A percentile compares a stretch with the other conserved stretches of the same genome.
Evolutionary conservation across 23 tunicate genomes (phyloP).

Genomic region (Trididemnum miniatum): DNA sequence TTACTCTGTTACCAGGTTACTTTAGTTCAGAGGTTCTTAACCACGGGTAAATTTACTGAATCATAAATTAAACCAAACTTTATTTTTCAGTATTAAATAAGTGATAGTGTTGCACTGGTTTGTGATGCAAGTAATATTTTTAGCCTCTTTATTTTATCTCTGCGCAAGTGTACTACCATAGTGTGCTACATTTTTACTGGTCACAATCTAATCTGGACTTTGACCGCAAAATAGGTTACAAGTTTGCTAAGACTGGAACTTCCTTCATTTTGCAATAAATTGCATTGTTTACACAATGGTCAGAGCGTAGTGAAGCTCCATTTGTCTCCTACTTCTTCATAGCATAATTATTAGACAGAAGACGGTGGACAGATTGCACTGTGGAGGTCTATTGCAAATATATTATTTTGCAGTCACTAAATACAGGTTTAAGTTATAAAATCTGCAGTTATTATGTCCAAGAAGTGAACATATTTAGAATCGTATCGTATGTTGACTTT

Average conservation of each 20-base stretch:
- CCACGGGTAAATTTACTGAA: not conserved
- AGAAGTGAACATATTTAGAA: slow-evolving; percentile 12
- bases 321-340: not conserved
- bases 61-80: not conserved
- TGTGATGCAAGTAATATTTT: not conserved
- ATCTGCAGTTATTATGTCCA: slow-evolving; percentile 21
- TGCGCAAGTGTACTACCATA: not conserved
- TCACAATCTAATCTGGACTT: not conserved
- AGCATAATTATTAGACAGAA: not conserved
- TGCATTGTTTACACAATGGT: too few relatives aligned
- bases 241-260: too few relatives aligned
- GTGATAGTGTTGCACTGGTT: not conserved
- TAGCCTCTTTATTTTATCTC: not conserved
- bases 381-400: slow-evolving; percentile 9
- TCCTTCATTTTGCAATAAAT: too few relatives aligned
- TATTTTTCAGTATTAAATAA: not conserved
- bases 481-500: slow-evolving; percentile 22
- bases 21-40: not conserved
- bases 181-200: not conserved
- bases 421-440: not conserved
- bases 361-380: too few relatives aligned
- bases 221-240: too few relatives aligned
- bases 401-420: slow-evolving; percentile 6
- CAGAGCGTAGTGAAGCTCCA: not conserved
- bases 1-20: too few relatives aligned